Base-by-base conservation (phyloP, 1,140 invertebrate genomes). In the Anoplolepis gracilipes region DNA sequence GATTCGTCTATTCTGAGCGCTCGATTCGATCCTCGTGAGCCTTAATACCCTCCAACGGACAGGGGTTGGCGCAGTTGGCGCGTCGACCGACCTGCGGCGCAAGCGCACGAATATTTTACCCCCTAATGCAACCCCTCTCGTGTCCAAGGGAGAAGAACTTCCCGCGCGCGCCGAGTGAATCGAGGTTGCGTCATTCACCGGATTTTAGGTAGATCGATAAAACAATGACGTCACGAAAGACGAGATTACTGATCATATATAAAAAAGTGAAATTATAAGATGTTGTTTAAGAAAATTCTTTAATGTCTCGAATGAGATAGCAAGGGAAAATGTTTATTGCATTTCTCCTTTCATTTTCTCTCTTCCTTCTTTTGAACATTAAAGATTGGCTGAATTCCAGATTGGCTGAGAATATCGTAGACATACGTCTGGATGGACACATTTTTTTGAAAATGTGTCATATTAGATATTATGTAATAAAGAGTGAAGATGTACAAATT, bases 1-100 rank as follows among this genome's bases (percentile, higher is more conserved):
- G 85, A 64, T 53, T 84, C 76, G 73, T 85, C 82, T 88, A 85
- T 85, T 88, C 85, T 73, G 70, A 62, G 64, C 33, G 67, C 61
- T 73, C 82, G 55, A 81, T 90, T 91, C 90, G 90, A 91, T 91
- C 69, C 85, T 85, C 84, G 86, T 69, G 75, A 28, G 49, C 77
- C 82, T 53, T 25, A 69, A 79, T 89, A 89, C 84, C 86, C 42
- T 70, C 70, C 10, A 49, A 76, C 78, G 22, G 57, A 62, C 67
- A 57, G 53, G 57, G 22, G 69, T 36, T 76, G 70, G 55, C 30
- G 69, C 78, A 85, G 75, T 13, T 72, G 22, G 77, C 36, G 30
- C 39, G 3, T 49, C 64, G 19, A 16, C 64, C 13, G 62, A 55
- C 55, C 62, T 65, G 25, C 2, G 25, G 69, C 88, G 88, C 88